phyloP scores from a whole-genome alignment of 2,113 vertebrate genomes.

The Macheiramphus alcinus region DNA sequence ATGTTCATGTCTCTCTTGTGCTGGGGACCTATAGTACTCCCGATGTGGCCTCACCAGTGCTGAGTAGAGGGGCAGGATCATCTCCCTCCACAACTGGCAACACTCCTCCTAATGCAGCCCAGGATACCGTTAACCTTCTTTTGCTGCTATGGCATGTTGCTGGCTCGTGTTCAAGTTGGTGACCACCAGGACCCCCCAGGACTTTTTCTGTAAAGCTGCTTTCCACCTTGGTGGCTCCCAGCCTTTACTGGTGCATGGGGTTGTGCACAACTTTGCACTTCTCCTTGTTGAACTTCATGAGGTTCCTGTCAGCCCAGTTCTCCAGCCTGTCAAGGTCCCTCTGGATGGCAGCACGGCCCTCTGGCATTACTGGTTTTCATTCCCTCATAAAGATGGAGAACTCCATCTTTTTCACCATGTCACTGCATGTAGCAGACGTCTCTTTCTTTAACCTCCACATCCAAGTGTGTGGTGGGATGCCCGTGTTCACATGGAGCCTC shows the following conservation, averaged over 20 bases:
- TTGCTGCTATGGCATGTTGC: background rate
- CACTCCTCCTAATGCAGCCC: background rate
- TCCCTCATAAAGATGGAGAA: background rate
- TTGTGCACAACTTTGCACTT: background rate
- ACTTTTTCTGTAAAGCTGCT: background rate
- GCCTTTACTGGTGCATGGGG: no score
- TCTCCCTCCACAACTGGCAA: background rate
- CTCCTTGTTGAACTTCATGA: background rate
- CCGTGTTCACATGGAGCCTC: background rate
- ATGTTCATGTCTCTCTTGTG: background rate
- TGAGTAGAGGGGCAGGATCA: background rate
- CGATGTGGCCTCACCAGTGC: background rate
- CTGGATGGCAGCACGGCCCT: background rate
- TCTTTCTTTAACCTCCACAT: background rate
- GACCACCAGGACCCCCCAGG: background rate
- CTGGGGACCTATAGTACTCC: background rate
- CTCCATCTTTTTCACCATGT: background rate
- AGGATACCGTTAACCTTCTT: background rate
- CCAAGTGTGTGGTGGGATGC: background rate
- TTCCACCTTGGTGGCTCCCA: background rate
- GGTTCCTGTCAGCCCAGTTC: background rate
- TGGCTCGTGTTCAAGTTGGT: background rate
- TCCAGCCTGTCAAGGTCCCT: background rate
- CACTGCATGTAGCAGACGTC: rapidly evolving
- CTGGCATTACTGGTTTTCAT: background rate